Base-by-base conservation (phyloP, 2,888 invertebrate genomes). In the Drosophila mettleri region DNA sequence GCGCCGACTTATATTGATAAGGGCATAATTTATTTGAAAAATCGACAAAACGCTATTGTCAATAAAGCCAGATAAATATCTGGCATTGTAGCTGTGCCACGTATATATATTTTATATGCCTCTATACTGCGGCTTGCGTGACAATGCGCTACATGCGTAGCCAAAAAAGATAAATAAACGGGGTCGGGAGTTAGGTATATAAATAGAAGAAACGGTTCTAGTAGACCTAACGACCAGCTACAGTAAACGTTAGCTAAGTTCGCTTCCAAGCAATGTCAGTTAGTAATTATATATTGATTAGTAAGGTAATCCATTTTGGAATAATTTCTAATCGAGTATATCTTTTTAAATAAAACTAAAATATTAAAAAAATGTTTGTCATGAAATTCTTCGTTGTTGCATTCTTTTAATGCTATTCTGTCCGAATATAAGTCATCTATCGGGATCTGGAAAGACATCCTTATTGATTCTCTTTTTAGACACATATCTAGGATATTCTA, bases 11-110 rank as follows among this genome's bases (percentile, higher is more conserved):
- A 88, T 83, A 88, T 84, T 84, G 84, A 88, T 88, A 88, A 88
- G 78, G 85, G 85, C 85, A 88, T 84, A 84, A 84, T 84, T 84
- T 84, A 84, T 88, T 88, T 85, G 89, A 89, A 78, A 89, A 89
- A 87, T 89, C 88, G 85, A 89, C 89, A 85, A 84, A 84, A 84
- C 89, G 85, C 83, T 87, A 87, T 87, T 85, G 85, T 85, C 85
- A 85, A 89, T 85, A 87, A 89, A 79, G 73, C 79, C 88, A 88
- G 85, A 85, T 89, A 85, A 87, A 87, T 89, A 87, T 89, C 82
- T 74, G 81, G 81, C 78, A 80, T 83, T 86, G 88, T 83, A 80
- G 69, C 83, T 49, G 61, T 70, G 14, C 22, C 74, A 62, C 70
- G 33, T 61, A 38, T 46, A 39, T 51, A 27, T 38, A 49, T 12